Evolutionary conservation across 2,113 vertebrate species (phyloP).

Genomic region (Antechinus stuartii): DNA sequence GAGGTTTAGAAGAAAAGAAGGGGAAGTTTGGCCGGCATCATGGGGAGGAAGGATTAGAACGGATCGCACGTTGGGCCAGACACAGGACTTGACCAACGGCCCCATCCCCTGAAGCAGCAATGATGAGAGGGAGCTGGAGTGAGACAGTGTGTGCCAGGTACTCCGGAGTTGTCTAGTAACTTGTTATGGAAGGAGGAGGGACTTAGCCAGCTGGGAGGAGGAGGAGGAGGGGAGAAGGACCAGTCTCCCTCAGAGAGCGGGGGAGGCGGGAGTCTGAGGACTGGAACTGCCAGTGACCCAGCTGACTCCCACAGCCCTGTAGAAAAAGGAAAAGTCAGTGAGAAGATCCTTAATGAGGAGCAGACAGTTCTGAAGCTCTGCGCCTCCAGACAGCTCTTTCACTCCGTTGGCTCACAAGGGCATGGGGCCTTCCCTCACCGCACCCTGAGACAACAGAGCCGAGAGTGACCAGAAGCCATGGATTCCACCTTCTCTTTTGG

Average conservation of each 20-base stretch:
- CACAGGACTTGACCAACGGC: conserved; percentile 26
- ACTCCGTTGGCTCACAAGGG: not conserved
- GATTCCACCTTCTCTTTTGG: conserved; percentile 76
- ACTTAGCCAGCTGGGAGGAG: conserved; percentile 25
- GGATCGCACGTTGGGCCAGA: conserved; percentile 45
- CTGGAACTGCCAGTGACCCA: not conserved
- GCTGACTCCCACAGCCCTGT: not conserved
- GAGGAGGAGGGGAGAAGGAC: conserved; percentile 25
- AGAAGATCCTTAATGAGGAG: conserved; percentile 11
- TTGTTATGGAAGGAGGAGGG: conserved; percentile 79
- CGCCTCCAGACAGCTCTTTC: conserved; percentile 6
- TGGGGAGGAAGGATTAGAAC: conserved; percentile 55
- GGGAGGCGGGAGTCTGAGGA: conserved; percentile 55
- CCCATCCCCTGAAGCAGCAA: conserved; percentile 31
- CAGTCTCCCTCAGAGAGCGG: conserved; percentile 46
- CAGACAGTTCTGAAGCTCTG: not conserved
- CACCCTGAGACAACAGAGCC: conserved; percentile 15
- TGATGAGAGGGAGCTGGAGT: conserved; percentile 38
- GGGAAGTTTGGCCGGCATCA: conserved; percentile 47
- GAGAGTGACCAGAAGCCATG: conserved; percentile 46
- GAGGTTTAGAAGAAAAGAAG: conserved; percentile 50
- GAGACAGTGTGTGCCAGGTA: conserved; percentile 52
- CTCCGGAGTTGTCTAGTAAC: conserved; percentile 86
- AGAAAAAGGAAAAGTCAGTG: conserved; percentile 36
- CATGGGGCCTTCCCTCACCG: not conserved